A percentile compares a stretch with the other conserved stretches of the same genome.
Evolutionary conservation across 92 coral and sea anemone genomes (phyloP).

Genomic region (Isaurus tuberculatus): DNA sequence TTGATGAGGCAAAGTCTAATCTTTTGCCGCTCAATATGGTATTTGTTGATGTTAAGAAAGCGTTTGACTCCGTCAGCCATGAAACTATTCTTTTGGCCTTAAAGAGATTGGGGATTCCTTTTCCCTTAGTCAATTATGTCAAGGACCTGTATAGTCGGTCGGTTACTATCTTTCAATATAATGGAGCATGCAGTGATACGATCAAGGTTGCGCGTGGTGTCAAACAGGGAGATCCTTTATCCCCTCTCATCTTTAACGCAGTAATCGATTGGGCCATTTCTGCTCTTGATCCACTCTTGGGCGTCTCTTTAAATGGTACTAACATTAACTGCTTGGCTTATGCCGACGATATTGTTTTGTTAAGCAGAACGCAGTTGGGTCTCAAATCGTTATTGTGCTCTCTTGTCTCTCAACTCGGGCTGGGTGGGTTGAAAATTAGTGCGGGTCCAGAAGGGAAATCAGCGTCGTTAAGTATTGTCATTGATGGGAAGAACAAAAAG

Average conservation of each 20-base stretch:
- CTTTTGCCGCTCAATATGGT: not conserved
- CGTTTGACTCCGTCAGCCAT: too few relatives aligned
- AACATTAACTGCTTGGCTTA: too few relatives aligned
- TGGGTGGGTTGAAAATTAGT: not conserved
- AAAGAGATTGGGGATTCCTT: too few relatives aligned
- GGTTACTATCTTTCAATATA: too few relatives aligned
- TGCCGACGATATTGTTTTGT: not conserved
- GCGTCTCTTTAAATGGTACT: not conserved
- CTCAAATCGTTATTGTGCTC: not conserved
- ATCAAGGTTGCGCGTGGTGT: conserved; percentile 6
- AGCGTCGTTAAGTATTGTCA: not conserved
- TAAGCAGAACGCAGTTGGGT: not conserved
- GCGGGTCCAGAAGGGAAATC: not conserved
- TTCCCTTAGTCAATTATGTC: too few relatives aligned
- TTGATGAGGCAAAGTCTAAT: not conserved
- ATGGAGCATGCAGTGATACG: too few relatives aligned
- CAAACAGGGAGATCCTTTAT: not conserved
- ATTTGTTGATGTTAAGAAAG: not conserved
- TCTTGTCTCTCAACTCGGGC: not conserved
- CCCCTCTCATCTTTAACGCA: not conserved
- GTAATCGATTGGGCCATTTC: too few relatives aligned
- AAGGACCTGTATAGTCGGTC: too few relatives aligned
- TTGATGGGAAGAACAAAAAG: not conserved
- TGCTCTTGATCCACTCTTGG: not conserved
- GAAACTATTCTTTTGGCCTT: too few relatives aligned